A percentile compares a stretch with the other conserved stretches of the same genome.
Evolutionary conservation across 2,113 vertebrate genomes (phyloP).

Genomic region (Phylloscopus whistleri): DNA sequence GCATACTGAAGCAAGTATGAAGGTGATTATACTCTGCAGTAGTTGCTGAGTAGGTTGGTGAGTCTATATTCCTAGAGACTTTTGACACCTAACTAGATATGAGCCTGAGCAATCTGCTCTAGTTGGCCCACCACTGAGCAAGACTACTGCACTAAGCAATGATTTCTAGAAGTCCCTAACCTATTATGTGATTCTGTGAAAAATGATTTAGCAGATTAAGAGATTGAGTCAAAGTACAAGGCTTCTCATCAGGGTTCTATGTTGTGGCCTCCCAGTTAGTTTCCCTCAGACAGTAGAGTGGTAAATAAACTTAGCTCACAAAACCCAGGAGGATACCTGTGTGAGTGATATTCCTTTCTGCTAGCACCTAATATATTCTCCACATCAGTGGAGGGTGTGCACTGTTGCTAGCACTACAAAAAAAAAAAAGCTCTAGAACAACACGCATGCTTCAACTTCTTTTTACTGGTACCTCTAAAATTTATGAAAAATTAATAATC

Average conservation of each 20-base stretch:
- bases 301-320: neutral
- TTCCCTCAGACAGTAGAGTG: neutral
- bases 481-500: neutral
- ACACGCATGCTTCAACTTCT: neutral
- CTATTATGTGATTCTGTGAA: neutral
- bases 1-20: neutral
- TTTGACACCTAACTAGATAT: neutral
- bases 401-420: neutral
- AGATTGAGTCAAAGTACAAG: neutral
- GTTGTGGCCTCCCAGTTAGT: neutral
- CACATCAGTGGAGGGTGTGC: accelerated
- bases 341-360: neutral
- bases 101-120: neutral
- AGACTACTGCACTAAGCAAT: neutral
- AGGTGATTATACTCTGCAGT: neutral
- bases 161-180: neutral
- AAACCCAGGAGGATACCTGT: neutral
- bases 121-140: neutral
- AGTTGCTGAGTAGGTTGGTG: neutral
- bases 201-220: neutral
- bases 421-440: neutral
- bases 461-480: neutral
- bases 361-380: neutral
- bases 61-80: neutral
- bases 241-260: neutral